Conservation (phyloP, 2,797 vertebrate species). For the Mormyrus proboscirostris region DNA sequence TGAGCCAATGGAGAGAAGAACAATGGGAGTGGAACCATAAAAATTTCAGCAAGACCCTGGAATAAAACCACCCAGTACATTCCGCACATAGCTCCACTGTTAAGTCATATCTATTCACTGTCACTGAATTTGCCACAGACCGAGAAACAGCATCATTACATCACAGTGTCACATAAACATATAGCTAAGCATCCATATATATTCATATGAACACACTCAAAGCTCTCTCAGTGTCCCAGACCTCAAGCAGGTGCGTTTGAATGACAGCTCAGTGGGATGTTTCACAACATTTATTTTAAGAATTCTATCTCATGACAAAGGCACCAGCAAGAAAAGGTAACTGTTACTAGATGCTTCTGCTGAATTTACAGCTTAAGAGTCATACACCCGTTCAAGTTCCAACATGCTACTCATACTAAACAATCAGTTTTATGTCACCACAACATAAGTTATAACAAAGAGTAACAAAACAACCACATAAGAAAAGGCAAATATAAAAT, state of each 20-base stretch:
- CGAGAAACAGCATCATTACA: neutral
- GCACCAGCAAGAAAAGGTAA: neutral
- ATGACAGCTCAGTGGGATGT: neutral
- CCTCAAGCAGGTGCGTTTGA: neutral
- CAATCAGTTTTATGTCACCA: neutral
- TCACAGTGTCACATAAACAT: neutral
- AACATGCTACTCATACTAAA: neutral
- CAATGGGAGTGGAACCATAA: neutral
- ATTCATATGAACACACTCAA: neutral
- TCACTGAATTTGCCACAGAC: neutral
- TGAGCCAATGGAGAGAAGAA: neutral
- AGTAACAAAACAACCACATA: neutral
- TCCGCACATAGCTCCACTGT: neutral
- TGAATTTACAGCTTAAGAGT: neutral
- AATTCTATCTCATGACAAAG: neutral
- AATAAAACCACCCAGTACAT: neutral
- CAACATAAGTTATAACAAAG: neutral
- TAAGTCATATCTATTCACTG: neutral
- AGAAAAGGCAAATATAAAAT: neutral
- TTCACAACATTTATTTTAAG: neutral
- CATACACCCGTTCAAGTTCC: neutral
- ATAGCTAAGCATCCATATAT: neutral
- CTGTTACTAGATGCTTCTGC: slow-evolving; percentile 11
- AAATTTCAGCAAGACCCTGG: neutral
- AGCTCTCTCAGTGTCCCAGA: neutral